Evolutionary conservation across 2,888 invertebrate species (phyloP), one percentile per base, ranked within the genome.

Genomic region (Ophion ventricosus): DNA sequence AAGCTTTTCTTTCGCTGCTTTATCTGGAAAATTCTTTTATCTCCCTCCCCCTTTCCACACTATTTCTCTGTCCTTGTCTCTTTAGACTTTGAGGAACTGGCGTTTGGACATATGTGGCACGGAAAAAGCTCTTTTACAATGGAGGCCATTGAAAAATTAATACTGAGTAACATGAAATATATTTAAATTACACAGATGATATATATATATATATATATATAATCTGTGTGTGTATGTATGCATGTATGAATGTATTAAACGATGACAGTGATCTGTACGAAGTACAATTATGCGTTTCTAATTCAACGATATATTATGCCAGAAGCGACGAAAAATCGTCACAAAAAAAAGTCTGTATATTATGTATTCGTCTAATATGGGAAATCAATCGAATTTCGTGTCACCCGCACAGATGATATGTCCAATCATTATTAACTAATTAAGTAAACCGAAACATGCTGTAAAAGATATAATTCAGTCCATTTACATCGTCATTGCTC

Each of bases 261-360:
- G 35, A 26, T 63, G 25, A 73, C 26, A n/a, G 57, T 76, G 77
- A 74, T 78, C 59, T 86, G 89, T 76, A 40, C 90, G 88, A 91
- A 91, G 90, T 90, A 91, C 90, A 91, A 91, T 90, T 91, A 86
- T 87, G 91, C 90, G 61, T 92, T 92, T 91, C 91, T 89, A 91
- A 92, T 90, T 89, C 35, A 91, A 88, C 88, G 43, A 81, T 76
- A 29, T 20, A 49, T 64, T 73, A 54, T 17, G 43, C 66, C 49
- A 49, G 49, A 49, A 49, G 49, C 49, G 49, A 49, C 49, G 25
- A 59, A 59, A 54, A 56, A 54, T 43, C 11, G 25, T 26, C 67
- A 66, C 78, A 83, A 67, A 80, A 77, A 59, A 49, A 72, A 83
- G 14, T 25, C 75, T 80, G 35, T 89, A 87, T 77, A 90, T 89